phyloP scores from a whole-genome alignment of 1,140 invertebrate species.

The Vollenhovia emeryi region DNA sequence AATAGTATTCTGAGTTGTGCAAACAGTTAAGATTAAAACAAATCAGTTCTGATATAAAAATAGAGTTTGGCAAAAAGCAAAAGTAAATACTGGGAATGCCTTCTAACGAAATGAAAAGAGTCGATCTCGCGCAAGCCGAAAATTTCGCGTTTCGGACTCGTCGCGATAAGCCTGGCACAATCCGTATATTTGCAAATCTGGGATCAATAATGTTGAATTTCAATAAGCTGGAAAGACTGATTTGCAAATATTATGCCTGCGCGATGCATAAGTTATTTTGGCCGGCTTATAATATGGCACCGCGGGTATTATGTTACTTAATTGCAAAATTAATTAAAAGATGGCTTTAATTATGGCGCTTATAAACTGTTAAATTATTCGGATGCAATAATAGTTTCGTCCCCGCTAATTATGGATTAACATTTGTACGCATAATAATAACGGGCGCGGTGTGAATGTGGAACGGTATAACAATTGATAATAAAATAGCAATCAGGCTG shows the following conservation, averaged over 20 bases:
- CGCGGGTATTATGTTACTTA: constrained; percentile 35
- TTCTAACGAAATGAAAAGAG: background rate
- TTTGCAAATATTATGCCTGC: constrained; percentile 19
- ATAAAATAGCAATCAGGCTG: constrained; percentile 38
- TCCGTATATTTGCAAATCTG: background rate
- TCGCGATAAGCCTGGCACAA: background rate
- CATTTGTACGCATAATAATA: constrained; percentile 51
- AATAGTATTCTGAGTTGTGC: constrained; percentile 11
- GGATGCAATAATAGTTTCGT: constrained; percentile 44
- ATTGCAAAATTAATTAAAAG: constrained; percentile 55
- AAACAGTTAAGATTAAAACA: constrained; percentile 5
- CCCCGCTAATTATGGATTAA: constrained; percentile 48
- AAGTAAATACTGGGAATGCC: constrained; percentile 9
- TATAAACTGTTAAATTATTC: constrained; percentile 49
- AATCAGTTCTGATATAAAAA: constrained; percentile 20
- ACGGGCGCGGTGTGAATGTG: background rate
- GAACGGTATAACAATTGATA: constrained; percentile 42
- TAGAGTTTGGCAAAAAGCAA: background rate
- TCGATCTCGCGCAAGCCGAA: background rate
- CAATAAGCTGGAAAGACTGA: background rate
- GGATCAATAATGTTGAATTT: constrained; percentile 32
- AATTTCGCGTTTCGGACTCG: background rate
- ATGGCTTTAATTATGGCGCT: constrained; percentile 39
- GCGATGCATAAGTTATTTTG: constrained; percentile 8
- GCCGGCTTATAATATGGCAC: constrained; percentile 1